A percentile compares a stretch with the other conserved stretches of the same genome.
These are phyloP conservation scores for Andricus curvator DNA, from an alignment of 2,888 invertebrate species.

Conservation along the genomic window DNA sequence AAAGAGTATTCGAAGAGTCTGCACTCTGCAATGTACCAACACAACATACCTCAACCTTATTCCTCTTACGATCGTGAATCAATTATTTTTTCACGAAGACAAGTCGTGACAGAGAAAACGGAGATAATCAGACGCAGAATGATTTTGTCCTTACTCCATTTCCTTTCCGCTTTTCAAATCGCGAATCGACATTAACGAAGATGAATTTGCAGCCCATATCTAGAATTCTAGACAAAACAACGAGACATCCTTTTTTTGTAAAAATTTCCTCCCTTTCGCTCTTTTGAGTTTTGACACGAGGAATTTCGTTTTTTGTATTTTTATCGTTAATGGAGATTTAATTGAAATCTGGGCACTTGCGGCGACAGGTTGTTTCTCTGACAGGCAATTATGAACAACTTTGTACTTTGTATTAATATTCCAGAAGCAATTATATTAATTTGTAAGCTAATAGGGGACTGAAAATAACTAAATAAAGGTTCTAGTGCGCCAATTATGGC, in stretches of 20 bases:
- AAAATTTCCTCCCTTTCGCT: neutral
- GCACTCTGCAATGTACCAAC: constrained; percentile 9
- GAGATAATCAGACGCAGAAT: constrained; percentile 14
- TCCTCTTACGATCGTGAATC: constrained; percentile 22
- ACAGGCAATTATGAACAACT: neutral
- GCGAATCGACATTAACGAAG: neutral
- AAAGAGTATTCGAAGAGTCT: constrained; percentile 48
- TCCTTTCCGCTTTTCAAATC: constrained; percentile 3
- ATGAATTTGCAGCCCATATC: neutral
- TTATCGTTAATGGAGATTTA: neutral
- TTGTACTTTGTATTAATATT: neutral
- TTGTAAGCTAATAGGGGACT: neutral
- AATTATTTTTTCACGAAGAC: constrained; percentile 2
- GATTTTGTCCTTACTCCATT: neutral
- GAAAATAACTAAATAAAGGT: neutral
- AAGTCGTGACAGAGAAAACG: constrained; percentile 32
- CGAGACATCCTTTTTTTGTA: neutral
- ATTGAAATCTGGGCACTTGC: neutral
- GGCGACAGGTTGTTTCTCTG: neutral
- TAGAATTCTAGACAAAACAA: neutral
- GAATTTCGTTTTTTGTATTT: neutral
- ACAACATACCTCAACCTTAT: constrained; percentile 9
- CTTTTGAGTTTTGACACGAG: neutral
- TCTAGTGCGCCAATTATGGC: neutral
- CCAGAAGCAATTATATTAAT: neutral